These are phyloP conservation scores for Theocolax elegans DNA, from an alignment of 1,140 invertebrate genomes.

Conservation along the genomic window DNA sequence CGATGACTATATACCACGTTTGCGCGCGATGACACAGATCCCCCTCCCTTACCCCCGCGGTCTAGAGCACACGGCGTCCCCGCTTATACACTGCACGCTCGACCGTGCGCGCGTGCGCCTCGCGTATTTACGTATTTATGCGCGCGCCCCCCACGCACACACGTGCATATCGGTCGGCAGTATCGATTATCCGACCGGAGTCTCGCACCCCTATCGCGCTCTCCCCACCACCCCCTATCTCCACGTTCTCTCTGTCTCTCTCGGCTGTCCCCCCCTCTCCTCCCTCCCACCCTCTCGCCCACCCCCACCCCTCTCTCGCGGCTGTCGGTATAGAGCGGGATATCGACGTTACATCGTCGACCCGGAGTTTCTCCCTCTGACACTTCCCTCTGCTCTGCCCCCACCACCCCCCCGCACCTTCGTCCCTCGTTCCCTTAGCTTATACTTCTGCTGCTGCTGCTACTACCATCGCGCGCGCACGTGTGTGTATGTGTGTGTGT, in stretches of 20 bases:
- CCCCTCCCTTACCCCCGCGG: not conserved
- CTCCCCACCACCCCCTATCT: not conserved
- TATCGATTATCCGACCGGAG: slow-evolving; percentile 65
- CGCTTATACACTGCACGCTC: not conserved
- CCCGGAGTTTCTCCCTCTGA: too few species aligned
- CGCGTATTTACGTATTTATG: too few species aligned
- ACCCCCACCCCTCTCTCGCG: slow-evolving; percentile 47
- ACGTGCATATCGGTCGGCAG: slow-evolving; percentile 58
- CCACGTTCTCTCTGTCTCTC: not conserved
- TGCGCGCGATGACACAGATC: too few species aligned
- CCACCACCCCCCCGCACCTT: not conserved
- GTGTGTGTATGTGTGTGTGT: too few species aligned
- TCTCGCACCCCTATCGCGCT: slow-evolving; percentile 5
- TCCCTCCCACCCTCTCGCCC: slow-evolving; percentile 49
- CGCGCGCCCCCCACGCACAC: slow-evolving; percentile 33
- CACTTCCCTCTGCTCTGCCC: too few species aligned
- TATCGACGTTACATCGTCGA: slow-evolving; percentile 60
- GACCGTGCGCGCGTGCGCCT: not conserved
- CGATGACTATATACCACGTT: too few species aligned
- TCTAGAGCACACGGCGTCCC: not conserved
- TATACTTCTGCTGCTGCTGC: not conserved
- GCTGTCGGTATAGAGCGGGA: slow-evolving; percentile 64
- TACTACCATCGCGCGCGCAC: too few species aligned
- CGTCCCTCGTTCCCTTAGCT: slow-evolving; percentile 12
- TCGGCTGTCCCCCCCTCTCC: not conserved